Evolutionary conservation across 37 sponge, comb jelly and placozoan species (phyloP), one percentile per base, ranked within the genome.

Genomic region (Haliclona indistincta): DNA sequence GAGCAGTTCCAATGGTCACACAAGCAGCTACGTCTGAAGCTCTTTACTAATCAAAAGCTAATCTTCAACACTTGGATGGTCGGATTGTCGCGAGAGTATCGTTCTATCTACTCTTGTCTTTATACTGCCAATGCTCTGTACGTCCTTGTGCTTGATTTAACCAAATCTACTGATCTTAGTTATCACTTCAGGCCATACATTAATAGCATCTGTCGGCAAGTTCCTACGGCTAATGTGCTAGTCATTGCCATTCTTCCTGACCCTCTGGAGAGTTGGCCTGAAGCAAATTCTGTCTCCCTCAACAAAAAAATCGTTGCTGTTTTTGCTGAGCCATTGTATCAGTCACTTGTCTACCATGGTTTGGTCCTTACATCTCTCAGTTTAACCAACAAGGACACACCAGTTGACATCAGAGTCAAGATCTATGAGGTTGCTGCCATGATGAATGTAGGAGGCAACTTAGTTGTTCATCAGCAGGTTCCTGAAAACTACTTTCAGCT

Each of bases 61-160:
- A 47, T 71, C 44, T 91, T 91, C 80, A 86, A 82, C 55, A 91
- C 87, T 22, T 82, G 87, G 80, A 32, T 91, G 17, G 22, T 91
- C 3, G 85, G 85, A 7, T 78, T 82, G 61, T 54, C 38, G 47
- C 38, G 39, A 20, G 63, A 78, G 11, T 68, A 35, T 51, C 64
- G 38, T 29, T 71, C 73, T 39, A 41, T 87, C 38, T 92, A 80
- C 63, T 85, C 84, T 19, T 92, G 88, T 37, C 76, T 87, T 74
- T 92, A 87, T 63, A 80, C 75, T 3, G 34, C 78, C 43, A 61
- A 68, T 62, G 88, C 88, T 8, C 80, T 92, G 51, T 87, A 83
- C 62, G 58, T 86, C 42, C 52, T 92, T 4, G 68, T 86, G n/a
- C 77, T 77, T 73, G 92, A 91, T 38, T 43, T 69, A 44, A 82